A percentile compares a stretch with the other conserved stretches of the same genome.
Conservation (phyloP, 2,797 vertebrate species). For the Protosalanx chinensis region DNA sequence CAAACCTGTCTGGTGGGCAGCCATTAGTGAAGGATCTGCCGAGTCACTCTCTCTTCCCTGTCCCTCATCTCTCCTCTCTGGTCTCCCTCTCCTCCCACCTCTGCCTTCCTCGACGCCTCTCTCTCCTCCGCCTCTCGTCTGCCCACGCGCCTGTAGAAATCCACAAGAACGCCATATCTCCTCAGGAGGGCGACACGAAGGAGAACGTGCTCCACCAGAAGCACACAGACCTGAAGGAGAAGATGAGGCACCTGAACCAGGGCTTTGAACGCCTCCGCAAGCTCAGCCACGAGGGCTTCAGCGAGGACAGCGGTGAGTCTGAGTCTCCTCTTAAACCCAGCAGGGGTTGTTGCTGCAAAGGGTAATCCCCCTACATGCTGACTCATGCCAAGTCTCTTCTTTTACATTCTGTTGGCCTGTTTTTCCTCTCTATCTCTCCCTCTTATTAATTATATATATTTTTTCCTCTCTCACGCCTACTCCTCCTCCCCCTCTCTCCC, state of each 20-base stretch:
- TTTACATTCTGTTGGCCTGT: background rate
- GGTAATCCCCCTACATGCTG: conserved; percentile 16
- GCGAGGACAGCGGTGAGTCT: conserved; percentile 77
- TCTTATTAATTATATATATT: background rate
- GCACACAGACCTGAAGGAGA: conserved; percentile 87
- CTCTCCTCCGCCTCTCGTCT: background rate
- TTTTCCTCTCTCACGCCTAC: background rate
- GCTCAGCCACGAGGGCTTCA: conserved; percentile 90
- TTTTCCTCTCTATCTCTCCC: background rate
- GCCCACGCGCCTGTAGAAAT: conserved; percentile 67
- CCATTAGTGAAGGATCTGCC: background rate
- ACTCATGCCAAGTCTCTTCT: conserved; percentile 16
- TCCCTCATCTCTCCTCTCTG: background rate
- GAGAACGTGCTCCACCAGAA: conserved; percentile 77
- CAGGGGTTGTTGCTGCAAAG: conserved; percentile 3
- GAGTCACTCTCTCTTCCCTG: background rate
- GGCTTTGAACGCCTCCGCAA: conserved; percentile 89
- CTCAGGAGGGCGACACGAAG: conserved; percentile 77
- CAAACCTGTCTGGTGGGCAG: background rate
- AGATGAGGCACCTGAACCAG: conserved; percentile 85
- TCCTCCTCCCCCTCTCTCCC: background rate
- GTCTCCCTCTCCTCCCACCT: background rate
- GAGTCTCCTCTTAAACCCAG: background rate
- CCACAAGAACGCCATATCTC: conserved; percentile 86
- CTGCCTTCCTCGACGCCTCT: background rate